Conservation (phyloP, 2,797 vertebrate species). For the Myotis pilosus region DNA sequence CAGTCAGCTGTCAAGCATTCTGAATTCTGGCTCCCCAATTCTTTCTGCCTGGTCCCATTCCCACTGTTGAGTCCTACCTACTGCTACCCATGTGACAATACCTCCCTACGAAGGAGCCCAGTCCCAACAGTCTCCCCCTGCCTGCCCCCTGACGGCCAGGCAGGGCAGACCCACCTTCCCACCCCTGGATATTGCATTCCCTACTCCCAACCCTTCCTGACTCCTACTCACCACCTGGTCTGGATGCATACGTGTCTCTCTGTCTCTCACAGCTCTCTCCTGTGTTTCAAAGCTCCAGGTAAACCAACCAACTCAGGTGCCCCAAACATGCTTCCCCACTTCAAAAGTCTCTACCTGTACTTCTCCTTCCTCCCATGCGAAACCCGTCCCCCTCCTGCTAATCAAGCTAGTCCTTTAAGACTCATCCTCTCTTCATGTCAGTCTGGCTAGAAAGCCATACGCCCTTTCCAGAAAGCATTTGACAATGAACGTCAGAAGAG, state of each 20-base stretch:
- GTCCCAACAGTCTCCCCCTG: rapidly evolving
- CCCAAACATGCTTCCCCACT: background rate
- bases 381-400: background rate
- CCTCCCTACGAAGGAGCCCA: background rate
- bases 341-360: background rate
- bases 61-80: background rate
- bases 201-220: background rate
- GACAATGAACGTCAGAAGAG: background rate
- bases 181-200: background rate
- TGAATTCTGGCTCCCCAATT: background rate
- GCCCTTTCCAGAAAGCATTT: background rate
- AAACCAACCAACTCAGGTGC: background rate
- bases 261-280: background rate
- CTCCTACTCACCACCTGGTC: background rate
- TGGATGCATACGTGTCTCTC: background rate
- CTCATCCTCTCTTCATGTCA: background rate
- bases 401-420: background rate
- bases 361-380: background rate
- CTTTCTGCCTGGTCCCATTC: background rate
- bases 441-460: background rate
- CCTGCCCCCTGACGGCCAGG: rapidly evolving
- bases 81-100: background rate
- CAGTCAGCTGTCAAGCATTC: background rate
- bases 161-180: background rate
- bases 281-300: background rate